A percentile compares a stretch with the other conserved stretches of the same genome.
Evolutionary conservation across 2,113 vertebrate genomes (phyloP).

Genomic region (Dendrocopos noguchii): DNA sequence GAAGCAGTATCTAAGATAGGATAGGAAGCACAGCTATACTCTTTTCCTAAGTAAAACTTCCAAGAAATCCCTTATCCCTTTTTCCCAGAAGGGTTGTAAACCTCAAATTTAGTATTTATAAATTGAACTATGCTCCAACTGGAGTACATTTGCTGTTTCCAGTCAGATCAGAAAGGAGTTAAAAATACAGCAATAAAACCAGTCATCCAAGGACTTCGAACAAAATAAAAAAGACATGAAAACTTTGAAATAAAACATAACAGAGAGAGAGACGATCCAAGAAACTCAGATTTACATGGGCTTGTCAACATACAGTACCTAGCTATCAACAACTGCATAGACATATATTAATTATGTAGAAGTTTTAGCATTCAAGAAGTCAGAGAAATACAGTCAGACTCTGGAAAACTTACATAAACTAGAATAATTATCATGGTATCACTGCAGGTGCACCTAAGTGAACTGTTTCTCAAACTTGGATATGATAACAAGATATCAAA

Average conservation of each 20-base stretch:
- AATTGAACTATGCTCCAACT: not conserved
- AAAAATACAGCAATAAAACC: not conserved
- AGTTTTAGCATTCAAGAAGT: not conserved
- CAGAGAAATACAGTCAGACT: not conserved
- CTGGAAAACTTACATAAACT: not conserved
- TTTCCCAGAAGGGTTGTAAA: not conserved
- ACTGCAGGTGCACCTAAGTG: not conserved
- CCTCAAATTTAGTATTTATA: not conserved
- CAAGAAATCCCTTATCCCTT: not conserved
- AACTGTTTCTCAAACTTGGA: not conserved
- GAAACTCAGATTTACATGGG: not conserved
- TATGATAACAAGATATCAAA: not conserved
- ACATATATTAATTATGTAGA: not conserved
- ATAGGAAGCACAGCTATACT: not conserved
- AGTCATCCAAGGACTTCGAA: not conserved
- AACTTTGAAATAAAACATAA: not conserved
- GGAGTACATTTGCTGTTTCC: not conserved
- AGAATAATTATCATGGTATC: not conserved
- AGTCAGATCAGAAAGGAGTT: not conserved
- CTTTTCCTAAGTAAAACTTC: not conserved
- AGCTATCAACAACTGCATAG: not conserved
- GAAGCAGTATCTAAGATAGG: not conserved
- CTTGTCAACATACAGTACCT: not conserved
- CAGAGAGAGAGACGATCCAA: not conserved
- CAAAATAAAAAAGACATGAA: not conserved